A percentile compares a stretch with the other conserved stretches of the same genome.
phyloP scores from a whole-genome alignment of 1,140 invertebrate species.

The Pissodes strobi region DNA sequence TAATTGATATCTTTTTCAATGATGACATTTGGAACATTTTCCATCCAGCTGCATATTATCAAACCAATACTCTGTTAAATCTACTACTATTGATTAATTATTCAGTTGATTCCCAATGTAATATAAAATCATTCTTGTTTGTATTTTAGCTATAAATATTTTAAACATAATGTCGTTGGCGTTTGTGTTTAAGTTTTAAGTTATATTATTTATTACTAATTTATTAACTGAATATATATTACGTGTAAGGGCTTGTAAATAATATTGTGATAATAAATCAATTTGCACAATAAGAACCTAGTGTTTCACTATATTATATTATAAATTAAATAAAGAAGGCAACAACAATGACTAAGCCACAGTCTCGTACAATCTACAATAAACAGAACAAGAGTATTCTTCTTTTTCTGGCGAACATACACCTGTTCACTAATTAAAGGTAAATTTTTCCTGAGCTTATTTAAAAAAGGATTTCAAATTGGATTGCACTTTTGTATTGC shows the following conservation, averaged over 20 bases:
- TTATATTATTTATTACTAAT: conserved; percentile 45
- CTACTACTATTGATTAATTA: neutral
- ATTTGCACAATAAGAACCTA: conserved; percentile 47
- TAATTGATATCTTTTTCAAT: too few relatives aligned
- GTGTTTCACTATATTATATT: neutral
- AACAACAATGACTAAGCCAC: too few relatives aligned
- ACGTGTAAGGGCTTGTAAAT: conserved; percentile 54
- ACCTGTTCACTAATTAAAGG: too few relatives aligned
- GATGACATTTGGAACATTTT: too few relatives aligned
- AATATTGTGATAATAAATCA: conserved; percentile 53
- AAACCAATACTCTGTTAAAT: too few relatives aligned
- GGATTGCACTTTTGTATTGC: too few relatives aligned
- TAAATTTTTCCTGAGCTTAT: too few relatives aligned
- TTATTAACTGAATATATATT: conserved; percentile 47
- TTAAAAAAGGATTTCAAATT: too few relatives aligned
- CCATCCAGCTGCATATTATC: too few relatives aligned
- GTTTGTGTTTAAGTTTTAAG: conserved; percentile 30
- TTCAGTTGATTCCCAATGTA: neutral
- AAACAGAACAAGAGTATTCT: too few relatives aligned
- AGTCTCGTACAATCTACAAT: too few relatives aligned
- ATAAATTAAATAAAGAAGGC: neutral
- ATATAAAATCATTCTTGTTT: conserved; percentile 28
- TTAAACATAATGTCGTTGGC: conserved; percentile 31
- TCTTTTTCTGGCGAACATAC: too few relatives aligned
- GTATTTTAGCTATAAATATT: conserved; percentile 27